A percentile compares a stretch with the other conserved stretches of the same genome.
phyloP scores from a whole-genome alignment of 2,888 invertebrate genomes.

The Venusia cambrica region DNA sequence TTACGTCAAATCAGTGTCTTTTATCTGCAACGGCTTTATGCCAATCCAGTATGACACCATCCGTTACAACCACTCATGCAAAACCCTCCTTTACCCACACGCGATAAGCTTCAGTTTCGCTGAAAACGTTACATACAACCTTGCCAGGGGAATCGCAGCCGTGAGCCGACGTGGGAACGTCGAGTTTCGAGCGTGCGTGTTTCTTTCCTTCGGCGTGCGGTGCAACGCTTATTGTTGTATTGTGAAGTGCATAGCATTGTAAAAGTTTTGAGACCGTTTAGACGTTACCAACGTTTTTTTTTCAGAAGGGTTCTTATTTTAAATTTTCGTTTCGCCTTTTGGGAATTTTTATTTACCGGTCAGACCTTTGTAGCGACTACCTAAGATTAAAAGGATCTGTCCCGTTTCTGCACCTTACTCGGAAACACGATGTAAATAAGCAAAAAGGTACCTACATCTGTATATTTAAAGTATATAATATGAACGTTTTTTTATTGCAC shows the following conservation, averaged over 20 bases:
- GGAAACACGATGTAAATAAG: slow-evolving; percentile 6
- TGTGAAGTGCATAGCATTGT: slow-evolving; percentile 25
- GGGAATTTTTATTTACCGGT: slow-evolving; percentile 19
- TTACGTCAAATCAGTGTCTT: slow-evolving; percentile 11
- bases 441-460: not conserved
- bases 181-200: slow-evolving; percentile 7
- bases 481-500: too few species aligned
- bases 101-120: slow-evolving; percentile 7
- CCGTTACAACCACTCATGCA: not conserved
- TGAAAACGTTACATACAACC: slow-evolving; percentile 1
- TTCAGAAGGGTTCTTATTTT: slow-evolving; percentile 20
- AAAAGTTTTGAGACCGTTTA: slow-evolving; percentile 28
- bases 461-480: too few species aligned
- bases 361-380: slow-evolving; percentile 5
- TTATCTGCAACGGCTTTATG: slow-evolving; percentile 9
- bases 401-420: slow-evolving; percentile 18
- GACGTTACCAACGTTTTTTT: slow-evolving; percentile 26
- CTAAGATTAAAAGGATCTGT: slow-evolving; percentile 12
- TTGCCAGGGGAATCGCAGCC: not conserved
- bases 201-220: slow-evolving; percentile 22
- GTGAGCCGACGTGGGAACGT: slow-evolving; percentile 4
- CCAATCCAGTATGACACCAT: slow-evolving; percentile 9
- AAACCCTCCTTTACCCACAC: not conserved
- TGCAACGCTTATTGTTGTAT: slow-evolving; percentile 29
- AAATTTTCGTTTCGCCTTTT: slow-evolving; percentile 24